Conservation (phyloP, 2,797 vertebrate genomes). For the Microctenopoma stevenorrisi region DNA sequence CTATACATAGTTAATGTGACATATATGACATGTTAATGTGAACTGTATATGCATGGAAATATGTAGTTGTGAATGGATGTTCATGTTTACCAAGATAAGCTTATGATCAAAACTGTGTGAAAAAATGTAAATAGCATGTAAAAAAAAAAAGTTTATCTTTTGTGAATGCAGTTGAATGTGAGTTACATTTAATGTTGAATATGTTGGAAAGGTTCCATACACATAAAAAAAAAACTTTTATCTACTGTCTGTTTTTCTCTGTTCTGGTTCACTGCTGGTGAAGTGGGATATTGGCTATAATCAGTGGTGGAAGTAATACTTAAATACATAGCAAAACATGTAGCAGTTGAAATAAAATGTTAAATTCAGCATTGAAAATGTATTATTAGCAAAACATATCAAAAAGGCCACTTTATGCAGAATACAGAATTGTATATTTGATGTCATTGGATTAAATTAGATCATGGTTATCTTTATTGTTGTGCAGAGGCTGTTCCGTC, state of each 20-base stretch:
- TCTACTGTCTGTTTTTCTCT: neutral
- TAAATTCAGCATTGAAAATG: too few relatives aligned
- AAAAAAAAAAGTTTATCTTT: conserved; percentile 70
- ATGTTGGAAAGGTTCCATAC: conserved; percentile 29
- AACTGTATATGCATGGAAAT: conserved; percentile 67
- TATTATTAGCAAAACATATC: too few relatives aligned
- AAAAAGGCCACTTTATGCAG: too few relatives aligned
- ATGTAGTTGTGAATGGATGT: conserved; percentile 55
- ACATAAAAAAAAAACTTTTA: conserved; percentile 67
- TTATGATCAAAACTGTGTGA: conserved; percentile 79
- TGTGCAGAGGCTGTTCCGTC: too few relatives aligned
- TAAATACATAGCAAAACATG: too few relatives aligned
- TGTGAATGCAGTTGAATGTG: conserved; percentile 85
- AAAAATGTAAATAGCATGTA: conserved; percentile 86
- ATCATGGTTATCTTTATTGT: too few relatives aligned
- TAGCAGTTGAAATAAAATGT: too few relatives aligned
- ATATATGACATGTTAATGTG: conserved; percentile 49
- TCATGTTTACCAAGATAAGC: conserved; percentile 72
- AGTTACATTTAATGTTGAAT: conserved; percentile 89
- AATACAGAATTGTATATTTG: too few relatives aligned
- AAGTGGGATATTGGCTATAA: neutral
- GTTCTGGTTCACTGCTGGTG: neutral
- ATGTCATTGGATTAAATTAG: too few relatives aligned
- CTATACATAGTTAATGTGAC: conserved; percentile 40
- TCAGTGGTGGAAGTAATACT: too few relatives aligned